phyloP scores from a whole-genome alignment of 2,888 invertebrate genomes.

The Acleris holmiana region DNA sequence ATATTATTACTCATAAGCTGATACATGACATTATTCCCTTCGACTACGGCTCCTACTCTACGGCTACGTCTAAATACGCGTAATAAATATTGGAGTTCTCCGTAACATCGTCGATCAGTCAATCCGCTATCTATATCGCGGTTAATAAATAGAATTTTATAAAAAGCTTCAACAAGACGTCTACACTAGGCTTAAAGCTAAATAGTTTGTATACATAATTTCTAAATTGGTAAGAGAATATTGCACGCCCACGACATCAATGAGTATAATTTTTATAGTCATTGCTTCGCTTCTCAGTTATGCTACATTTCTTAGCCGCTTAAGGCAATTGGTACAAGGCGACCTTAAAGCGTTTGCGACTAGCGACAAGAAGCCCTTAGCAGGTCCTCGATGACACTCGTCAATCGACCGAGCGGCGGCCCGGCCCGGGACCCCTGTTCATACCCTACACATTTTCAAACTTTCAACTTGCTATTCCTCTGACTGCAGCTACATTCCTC shows the following conservation, averaged over 20 bases:
- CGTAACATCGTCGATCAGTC: constrained; percentile 79
- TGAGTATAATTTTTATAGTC: constrained; percentile 55
- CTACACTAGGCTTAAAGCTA: constrained; percentile 82
- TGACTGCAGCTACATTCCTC: constrained; percentile 8
- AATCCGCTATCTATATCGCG: constrained; percentile 75
- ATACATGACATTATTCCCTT: constrained; percentile 56
- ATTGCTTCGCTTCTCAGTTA: constrained; percentile 51
- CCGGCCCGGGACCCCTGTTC: neutral
- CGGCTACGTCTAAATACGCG: constrained; percentile 71
- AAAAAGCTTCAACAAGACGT: constrained; percentile 83
- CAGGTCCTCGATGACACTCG: constrained; percentile 2
- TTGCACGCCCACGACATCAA: constrained; percentile 74
- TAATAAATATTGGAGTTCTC: constrained; percentile 78
- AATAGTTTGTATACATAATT: constrained; percentile 82
- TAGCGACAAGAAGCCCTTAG: constrained; percentile 46
- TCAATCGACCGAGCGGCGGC: neutral
- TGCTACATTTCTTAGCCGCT: constrained; percentile 51
- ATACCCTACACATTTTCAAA: neutral
- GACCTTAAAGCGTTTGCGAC: constrained; percentile 61
- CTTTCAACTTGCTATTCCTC: neutral
- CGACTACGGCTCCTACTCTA: constrained; percentile 54
- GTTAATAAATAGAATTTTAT: constrained; percentile 81
- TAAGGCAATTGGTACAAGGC: constrained; percentile 70
- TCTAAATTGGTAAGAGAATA: constrained; percentile 82
- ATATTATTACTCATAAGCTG: constrained; percentile 68